Conservation (phyloP, 2,797 vertebrate genomes). For the Harpagifer antarcticus region DNA sequence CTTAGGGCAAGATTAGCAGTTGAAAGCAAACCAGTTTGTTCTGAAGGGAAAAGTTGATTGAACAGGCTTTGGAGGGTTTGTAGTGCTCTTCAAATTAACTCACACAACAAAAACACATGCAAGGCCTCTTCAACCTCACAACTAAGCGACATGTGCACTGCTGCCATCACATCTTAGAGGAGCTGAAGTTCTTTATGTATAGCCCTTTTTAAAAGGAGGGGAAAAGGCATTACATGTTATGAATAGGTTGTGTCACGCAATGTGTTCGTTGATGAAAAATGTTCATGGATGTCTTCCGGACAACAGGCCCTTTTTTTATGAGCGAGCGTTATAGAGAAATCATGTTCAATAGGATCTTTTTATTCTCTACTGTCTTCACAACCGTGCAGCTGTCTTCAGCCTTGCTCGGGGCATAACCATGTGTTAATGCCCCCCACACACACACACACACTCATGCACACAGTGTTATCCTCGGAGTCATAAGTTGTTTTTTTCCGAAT, state of each 20-base stretch:
- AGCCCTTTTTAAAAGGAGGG: conserved; percentile 12
- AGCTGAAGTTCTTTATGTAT: conserved; percentile 6
- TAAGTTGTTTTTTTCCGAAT: conserved; percentile 64
- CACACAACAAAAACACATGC: too few species aligned
- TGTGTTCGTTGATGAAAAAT: conserved; percentile 48
- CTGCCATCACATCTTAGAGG: neutral
- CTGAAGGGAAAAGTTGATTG: conserved; percentile 49
- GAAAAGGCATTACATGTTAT: conserved; percentile 23
- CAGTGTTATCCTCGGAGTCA: conserved; percentile 63
- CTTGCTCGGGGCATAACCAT: conserved; percentile 69
- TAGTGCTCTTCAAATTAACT: conserved; percentile 32
- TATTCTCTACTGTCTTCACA: conserved; percentile 64
- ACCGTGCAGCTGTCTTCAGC: conserved; percentile 75
- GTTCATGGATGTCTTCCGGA: conserved; percentile 51
- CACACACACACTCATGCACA: conserved; percentile 10
- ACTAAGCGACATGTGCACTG: neutral
- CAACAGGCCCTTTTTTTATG: conserved; percentile 56
- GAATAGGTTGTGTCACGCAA: conserved; percentile 45
- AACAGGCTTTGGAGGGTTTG: conserved; percentile 48
- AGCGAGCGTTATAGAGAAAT: conserved; percentile 43
- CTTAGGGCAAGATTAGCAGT: conserved; percentile 71
- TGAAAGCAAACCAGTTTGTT: conserved; percentile 61
- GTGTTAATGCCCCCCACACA: conserved; percentile 48
- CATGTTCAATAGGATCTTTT: conserved; percentile 47
- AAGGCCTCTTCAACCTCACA: neutral